Evolutionary conservation across 37 sponge, comb jelly and placozoan species (phyloP), one percentile per base, ranked within the genome.

Genomic region (Mnemiopsis leidyi): DNA sequence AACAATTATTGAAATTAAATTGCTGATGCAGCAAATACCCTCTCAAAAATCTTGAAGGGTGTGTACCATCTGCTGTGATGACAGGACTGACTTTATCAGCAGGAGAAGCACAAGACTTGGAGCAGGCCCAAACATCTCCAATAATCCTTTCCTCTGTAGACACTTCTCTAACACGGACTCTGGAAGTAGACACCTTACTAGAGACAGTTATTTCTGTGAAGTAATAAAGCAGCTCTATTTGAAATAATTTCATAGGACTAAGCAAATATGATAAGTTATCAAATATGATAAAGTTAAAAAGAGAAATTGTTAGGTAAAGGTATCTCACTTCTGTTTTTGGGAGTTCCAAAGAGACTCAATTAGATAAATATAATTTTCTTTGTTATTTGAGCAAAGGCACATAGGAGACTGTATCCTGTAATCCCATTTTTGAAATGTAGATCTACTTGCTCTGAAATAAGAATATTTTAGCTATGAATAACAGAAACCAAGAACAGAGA

Each of bases 111-210:
- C 79, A 77, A 21, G 18, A 32, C 79, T 77, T 77, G 1, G 79
- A 77, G 35, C 34, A 77, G 2, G 79, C 32, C 79, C 79, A 77
- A 1, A 77, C 79, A 77, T 77, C 79, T 34, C 35, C 32, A 32
- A 77, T 34, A 13, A 31, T 32, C 20, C 33, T 34, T 13, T 36
- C 79, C 5, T 77, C 7, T 2, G 33, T 34, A 5, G 79, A 13
- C 30, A 31, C 32, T 34, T 77, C 36, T 16, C 26, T 20, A 28
- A 77, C 36, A 26, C 79, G 26, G 5, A 77, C 1, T 77, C 79
- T 77, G 79, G 16, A 1, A 77, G 0, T 5, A 69, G 73, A 25
- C 68, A 61, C n/a, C n/a, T n/a, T n/a, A n/a, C n/a, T n/a, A n/a
- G n/a, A n/a, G n/a, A n/a, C n/a, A n/a, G n/a, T n/a, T n/a, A n/a